Evolutionary conservation across 2,797 vertebrate genomes (phyloP).

Genomic region (Huso huso): DNA sequence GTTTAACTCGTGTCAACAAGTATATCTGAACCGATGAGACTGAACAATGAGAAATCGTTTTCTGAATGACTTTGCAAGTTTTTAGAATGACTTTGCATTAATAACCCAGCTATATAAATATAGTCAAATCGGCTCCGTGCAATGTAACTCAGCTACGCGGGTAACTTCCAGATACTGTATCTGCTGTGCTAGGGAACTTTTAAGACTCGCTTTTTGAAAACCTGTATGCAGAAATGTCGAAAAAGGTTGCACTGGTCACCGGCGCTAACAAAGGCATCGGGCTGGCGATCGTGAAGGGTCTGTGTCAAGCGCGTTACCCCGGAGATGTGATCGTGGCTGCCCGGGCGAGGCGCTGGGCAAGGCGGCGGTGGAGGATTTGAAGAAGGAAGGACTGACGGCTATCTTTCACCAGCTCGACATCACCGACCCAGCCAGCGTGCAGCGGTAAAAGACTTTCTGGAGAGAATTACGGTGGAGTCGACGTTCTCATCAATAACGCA

Average conservation of each 20-base stretch:
- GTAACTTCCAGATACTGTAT: no score
- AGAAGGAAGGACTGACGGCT: constrained; percentile 27
- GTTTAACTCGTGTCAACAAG: no score
- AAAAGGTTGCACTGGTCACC: constrained; percentile 38
- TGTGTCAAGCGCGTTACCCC: constrained; percentile 29
- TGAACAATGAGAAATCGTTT: no score
- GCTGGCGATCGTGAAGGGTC: constrained; percentile 32
- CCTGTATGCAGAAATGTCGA: constrained; percentile 21
- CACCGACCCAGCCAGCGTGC: constrained; percentile 29
- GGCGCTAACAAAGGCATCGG: constrained; percentile 45
- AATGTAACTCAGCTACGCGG: no score
- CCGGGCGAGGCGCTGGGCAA: constrained; percentile 33
- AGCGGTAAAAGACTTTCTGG: constrained; percentile 26
- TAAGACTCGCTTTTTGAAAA: no score
- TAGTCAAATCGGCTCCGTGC: no score
- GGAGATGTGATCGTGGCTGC: constrained; percentile 39
- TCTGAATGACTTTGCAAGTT: no score
- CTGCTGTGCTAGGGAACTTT: no score
- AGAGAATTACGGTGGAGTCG: constrained; percentile 39
- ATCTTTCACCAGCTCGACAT: constrained; percentile 36
- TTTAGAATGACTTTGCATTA: no score
- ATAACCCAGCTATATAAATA: no score
- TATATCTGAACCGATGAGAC: no score
- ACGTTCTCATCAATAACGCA: constrained; percentile 43
- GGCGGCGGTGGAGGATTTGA: constrained; percentile 24